Evolutionary conservation across 2,797 vertebrate species (phyloP), one percentile per base, ranked within the genome.

Genomic region (Silurus lanzhouensis): DNA sequence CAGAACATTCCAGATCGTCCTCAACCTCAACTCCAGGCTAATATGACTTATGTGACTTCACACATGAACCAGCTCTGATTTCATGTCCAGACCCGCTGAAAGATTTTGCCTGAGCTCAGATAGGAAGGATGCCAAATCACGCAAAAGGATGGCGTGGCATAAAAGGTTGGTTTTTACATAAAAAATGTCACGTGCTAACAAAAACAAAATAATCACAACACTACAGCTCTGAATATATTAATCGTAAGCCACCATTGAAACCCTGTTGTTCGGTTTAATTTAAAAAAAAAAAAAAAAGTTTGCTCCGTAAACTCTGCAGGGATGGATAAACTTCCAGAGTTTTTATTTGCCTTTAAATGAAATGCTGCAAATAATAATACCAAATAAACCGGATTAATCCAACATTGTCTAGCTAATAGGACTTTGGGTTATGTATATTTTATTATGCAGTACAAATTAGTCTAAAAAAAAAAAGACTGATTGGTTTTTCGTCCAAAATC

Each of bases 401-500:
- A 75, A 74, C 58, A 52, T 52, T 12, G 80, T 27, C 44, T 82
- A 7, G 38, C 64, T 83, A 74, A 79, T 60, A 72, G 22, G 58
- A 75, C 20, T 27, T 60, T 6, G n/a, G 25, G 22, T 38, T 85
- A 66, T 44, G 17, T 67, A 52, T 60, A 61, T 77, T 82, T 86
- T 63, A 75, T 48, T 55, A 64, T 4, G 22, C n/a, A 72, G 79
- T 76, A 82, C 52, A 68, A 76, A 85, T 76, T 66, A 61, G 71
- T 31, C 10, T 2, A 48, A 76, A 68, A 57, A 15, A 7, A 52
- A 52, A 52, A 52, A 46, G 22, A 58, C 31, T 38, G 84, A 76
- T 67, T 85, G 84, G 31, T 86, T 52, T 67, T 78, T 77, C 77
- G 58, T 70, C 61, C 76, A 38, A 38, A 38, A 77, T 79, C 85